Evolutionary conservation across 2,797 vertebrate species (phyloP), one percentile per base, ranked within the genome.

Genomic region (Mustela erminea): DNA sequence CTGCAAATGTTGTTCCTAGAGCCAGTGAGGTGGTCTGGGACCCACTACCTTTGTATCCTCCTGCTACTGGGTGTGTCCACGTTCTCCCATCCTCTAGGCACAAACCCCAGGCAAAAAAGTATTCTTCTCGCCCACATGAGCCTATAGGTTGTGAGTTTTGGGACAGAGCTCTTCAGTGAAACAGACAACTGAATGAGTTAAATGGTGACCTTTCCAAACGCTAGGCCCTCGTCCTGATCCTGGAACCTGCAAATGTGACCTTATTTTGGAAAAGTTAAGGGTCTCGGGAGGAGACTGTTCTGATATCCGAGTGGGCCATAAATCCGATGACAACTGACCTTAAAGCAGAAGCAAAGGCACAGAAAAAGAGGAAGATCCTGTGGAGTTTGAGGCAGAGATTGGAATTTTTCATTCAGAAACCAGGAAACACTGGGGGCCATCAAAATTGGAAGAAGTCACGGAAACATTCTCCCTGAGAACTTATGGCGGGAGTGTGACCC

Each of bases 251-350:
- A 13, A 90, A 23, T 54, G 4, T 46, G 60, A 74, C 3, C 9
- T 35, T 68, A 54, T 64, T 84, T 83, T 95, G 70, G 43, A 91
- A 86, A 84, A 84, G 66, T 62, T 60, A 54, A 81, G 0, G 11
- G 12, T 68, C 41, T 93, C 32, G 7, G 46, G 66, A 70, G 84
- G 20, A 77, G 21, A 87, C 8, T 12, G 12, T 56, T 68, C 56
- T 86, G 25, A 75, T 66, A 68, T 49, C 74, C 21, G 77, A 54
- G 20, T 68, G 14, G 46, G 15, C 13, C 43, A 7, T 68, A 72
- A 49, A 54, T 94, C 72, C 3, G 27, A 12, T 41, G 38, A 58
- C 25, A 60, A 75, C 4, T 32, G 20, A 58, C 23, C 54, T 80
- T 75, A 18, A 49, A 75, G 70, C 35, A 90, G 68, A 92, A 41